phyloP scores from a whole-genome alignment of 2,888 invertebrate species.

The Ophion ventricosus region DNA sequence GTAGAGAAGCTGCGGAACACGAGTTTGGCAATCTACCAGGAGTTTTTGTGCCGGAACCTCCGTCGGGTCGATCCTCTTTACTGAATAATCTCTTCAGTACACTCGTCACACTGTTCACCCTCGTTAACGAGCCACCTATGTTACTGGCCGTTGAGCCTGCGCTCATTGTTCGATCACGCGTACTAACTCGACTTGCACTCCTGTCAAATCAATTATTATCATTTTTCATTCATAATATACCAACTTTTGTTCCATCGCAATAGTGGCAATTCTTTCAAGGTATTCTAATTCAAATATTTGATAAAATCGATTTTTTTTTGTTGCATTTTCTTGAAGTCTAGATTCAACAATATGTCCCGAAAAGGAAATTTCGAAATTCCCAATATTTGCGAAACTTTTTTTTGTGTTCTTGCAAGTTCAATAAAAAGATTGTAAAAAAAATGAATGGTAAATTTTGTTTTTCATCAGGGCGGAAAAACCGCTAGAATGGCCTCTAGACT shows the following conservation, averaged over 20 bases:
- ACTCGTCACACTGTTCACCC: slow-evolving; percentile 91
- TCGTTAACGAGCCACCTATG: slow-evolving; percentile 86
- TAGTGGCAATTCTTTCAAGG: too few relatives aligned
- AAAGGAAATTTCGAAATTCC: too few relatives aligned
- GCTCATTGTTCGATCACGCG: slow-evolving; percentile 77
- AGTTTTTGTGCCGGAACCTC: slow-evolving; percentile 81
- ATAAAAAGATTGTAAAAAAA: too few relatives aligned
- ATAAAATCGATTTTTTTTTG: too few relatives aligned
- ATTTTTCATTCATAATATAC: background rate
- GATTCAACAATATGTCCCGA: too few relatives aligned
- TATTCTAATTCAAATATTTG: too few relatives aligned
- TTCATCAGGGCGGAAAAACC: too few relatives aligned
- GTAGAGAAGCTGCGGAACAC: slow-evolving; percentile 78
- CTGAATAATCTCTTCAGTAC: slow-evolving; percentile 91
- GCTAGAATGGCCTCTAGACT: too few relatives aligned
- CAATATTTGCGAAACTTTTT: too few relatives aligned
- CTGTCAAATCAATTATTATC: slow-evolving; percentile 67
- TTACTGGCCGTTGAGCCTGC: slow-evolving; percentile 80
- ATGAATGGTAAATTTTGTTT: too few relatives aligned
- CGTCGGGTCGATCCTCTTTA: slow-evolving; percentile 87
- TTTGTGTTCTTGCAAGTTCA: too few relatives aligned
- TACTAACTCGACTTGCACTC: slow-evolving; percentile 80
- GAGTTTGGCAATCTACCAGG: slow-evolving; percentile 83
- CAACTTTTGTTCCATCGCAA: background rate
- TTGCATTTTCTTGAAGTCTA: too few relatives aligned